These are phyloP conservation scores for Aythya baeri DNA, from an alignment of 2,113 vertebrate species.

Conservation along the genomic window DNA sequence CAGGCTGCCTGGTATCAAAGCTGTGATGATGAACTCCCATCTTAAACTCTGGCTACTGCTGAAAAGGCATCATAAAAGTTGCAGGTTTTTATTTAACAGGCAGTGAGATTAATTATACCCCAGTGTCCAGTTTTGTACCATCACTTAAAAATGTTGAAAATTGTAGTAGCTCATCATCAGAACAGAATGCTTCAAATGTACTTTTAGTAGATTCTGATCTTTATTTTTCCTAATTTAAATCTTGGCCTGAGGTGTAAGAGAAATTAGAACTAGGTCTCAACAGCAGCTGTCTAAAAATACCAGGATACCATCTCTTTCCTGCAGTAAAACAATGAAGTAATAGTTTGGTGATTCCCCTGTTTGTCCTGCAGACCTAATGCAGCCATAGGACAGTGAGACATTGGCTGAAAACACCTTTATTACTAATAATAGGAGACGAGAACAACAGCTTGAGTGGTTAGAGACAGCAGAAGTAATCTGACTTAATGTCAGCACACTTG, in stretches of 20 bases:
- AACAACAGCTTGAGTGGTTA: not conserved
- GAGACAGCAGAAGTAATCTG: not conserved
- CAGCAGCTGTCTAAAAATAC: not conserved
- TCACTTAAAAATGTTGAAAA: not conserved
- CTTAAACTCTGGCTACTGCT: not conserved
- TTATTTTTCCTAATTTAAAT: not conserved
- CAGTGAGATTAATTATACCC: not conserved
- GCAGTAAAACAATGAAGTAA: not conserved
- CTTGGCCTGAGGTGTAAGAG: not conserved
- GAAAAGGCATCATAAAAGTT: constrained; percentile 5
- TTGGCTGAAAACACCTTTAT: not conserved
- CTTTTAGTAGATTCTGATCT: not conserved
- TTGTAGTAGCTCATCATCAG: not conserved
- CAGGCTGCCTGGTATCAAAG: not conserved
- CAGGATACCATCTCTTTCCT: not conserved
- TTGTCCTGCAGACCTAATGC: not conserved
- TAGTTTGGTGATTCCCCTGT: not conserved
- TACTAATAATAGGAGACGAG: not conserved
- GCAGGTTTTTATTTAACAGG: not conserved
- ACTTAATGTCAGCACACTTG: not conserved
- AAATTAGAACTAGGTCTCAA: not conserved
- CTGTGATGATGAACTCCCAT: not conserved
- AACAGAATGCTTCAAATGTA: not conserved
- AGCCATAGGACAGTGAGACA: not conserved
- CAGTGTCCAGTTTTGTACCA: not conserved